Evolutionary conservation across 1,140 invertebrate genomes (phyloP), one percentile per base, ranked within the genome.

Genomic region (Drosophila truncata): DNA sequence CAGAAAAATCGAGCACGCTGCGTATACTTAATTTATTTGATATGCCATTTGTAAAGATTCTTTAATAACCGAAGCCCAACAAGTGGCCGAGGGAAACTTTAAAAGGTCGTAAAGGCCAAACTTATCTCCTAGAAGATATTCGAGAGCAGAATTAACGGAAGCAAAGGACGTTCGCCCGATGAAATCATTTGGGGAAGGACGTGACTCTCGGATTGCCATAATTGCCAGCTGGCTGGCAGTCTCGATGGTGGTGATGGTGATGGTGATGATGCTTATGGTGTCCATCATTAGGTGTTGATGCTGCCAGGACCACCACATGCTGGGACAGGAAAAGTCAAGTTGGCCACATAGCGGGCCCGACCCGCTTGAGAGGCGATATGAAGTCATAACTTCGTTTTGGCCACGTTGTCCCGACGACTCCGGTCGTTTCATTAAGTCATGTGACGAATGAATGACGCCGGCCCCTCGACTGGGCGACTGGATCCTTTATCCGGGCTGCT

Each of bases 231-330:
- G 54, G 46, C 70, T 61, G 54, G 46, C 70, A 41, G 67, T 58
- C 65, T 74, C 65, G 74, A 85, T 81, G 82, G 31, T 81, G 82
- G 31, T 10, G 50, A 35, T 85, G 82, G 20, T 10, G 50, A 54
- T 54, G 50, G 20, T 25, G 52, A 55, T 55, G 52, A 55, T 85
- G 82, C 62, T 66, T 64, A 85, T 85, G 78, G 69, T 65, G 79
- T 85, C 65, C 74, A 78, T 78, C 74, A 86, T 78, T 78, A 75
- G 78, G 82, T 85, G 82, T 79, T 86, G 78, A 86, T 86, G 79
- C 44, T 64, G 33, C 31, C 39, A 60, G 55, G 63, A 49, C 60
- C 46, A 46, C 63, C 49, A 72, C 70, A 73, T 62, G 75, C 74
- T 55, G 74, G 41, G 74, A 35, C 55, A 41, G 49, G 49, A 62